Evolutionary conservation across 1,140 invertebrate species (phyloP).

Genomic region (Drosophila parvula): DNA sequence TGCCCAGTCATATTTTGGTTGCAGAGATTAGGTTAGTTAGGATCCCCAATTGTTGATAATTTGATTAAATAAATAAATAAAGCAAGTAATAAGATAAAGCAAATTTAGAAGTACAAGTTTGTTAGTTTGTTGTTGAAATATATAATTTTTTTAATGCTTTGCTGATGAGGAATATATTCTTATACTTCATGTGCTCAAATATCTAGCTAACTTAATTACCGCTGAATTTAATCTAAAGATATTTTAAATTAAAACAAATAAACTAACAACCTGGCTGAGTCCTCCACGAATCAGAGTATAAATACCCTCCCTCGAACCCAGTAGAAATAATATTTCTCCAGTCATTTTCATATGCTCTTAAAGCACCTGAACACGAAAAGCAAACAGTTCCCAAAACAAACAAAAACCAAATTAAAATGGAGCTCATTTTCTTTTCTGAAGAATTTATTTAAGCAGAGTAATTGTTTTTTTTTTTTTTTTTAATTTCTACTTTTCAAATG

Average conservation of each 20-base stretch:
- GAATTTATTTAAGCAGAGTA: background rate
- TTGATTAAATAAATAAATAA: background rate
- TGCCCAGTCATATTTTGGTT: constrained; percentile 24
- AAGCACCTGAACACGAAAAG: background rate
- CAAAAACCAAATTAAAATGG: background rate
- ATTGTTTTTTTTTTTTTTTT: background rate
- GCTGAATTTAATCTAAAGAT: no score
- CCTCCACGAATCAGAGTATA: background rate
- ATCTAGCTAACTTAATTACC: no score
- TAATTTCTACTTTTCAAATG: background rate
- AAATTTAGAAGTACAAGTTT: background rate
- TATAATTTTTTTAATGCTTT: background rate
- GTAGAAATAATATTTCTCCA: background rate
- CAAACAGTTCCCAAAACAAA: constrained; percentile 6
- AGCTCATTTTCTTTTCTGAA: background rate
- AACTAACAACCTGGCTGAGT: no score
- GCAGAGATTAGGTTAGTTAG: background rate
- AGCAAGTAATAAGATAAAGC: background rate
- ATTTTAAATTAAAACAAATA: background rate
- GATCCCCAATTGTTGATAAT: background rate
- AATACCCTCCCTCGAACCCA: background rate
- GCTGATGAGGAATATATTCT: no score
- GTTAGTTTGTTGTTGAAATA: background rate
- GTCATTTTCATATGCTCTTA: background rate
- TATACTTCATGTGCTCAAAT: background rate